Base-by-base conservation (phyloP, 1,140 invertebrate genomes). In the Papilio polyxenes region DNA sequence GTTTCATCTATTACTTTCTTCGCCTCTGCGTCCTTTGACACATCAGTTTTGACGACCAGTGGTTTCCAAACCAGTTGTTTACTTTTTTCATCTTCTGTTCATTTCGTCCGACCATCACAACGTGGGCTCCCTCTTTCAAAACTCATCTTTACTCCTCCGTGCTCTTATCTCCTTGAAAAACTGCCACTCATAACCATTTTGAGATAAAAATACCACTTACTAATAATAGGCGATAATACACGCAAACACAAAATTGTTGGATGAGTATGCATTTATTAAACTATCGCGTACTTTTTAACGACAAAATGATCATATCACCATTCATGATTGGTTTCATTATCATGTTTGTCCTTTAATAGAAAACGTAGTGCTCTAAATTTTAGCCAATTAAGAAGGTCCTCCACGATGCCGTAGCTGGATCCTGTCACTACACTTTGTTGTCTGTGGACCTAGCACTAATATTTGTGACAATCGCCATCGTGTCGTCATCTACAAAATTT, bases 371-470 rank as follows among this genome's bases (percentile, higher is more conserved):
- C 40, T 37, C 40, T 75, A 44, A 44, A 44, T 6, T 40, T 75
- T 96, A 94, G 8, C 97, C 96, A 84, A 98, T 95, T 59, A 96
- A 93, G 65, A 97, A 85, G 0, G 97, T 97, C 96, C 96, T 96
- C 96, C 74, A 97, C 97, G 83, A 98, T 98, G 6, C 98, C 98
- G 40, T 97, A 98, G 89, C 97, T 97, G 1, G 97, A 97, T 78
- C 98, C 97, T 2, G 96, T 97, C 75, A 97, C 95, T n/a, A 97
- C 11, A 96, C 96, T 94, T 96, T 96, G 11, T 92, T 95, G 0
- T 7, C 23, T 31, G 86, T 85, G 81, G 72, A 78, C 86, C 86
- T 44, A 44, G 40, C 40, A 44, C 40, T 1, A 44, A 44, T 7
- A 44, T 44, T 2, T 44, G 40, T 3, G 40, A 44, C 40, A 44